phyloP scores from a whole-genome alignment of 2,797 vertebrate species.

The Telmatherina bonti region DNA sequence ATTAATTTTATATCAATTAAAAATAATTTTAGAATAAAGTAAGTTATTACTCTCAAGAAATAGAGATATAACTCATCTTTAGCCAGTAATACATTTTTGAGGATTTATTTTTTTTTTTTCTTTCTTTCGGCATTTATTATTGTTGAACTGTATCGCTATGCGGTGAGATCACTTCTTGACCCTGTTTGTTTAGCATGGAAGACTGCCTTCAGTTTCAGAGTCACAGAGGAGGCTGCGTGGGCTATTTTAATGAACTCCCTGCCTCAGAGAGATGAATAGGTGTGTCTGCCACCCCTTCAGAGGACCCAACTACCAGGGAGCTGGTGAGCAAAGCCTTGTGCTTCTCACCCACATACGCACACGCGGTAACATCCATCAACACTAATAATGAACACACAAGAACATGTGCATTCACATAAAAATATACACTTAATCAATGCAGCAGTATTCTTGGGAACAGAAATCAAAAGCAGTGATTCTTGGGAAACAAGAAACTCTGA shows the following conservation, averaged over 20 bases:
- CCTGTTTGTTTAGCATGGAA: conserved; percentile 58
- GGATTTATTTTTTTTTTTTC: neutral
- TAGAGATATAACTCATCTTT: neutral
- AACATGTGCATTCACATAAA: conserved; percentile 12
- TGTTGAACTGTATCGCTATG: conserved; percentile 31
- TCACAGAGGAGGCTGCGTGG: conserved; percentile 65
- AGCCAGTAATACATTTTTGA: neutral
- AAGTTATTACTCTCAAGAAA: no score
- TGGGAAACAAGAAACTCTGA: conserved; percentile 23
- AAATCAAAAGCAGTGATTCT: conserved; percentile 18
- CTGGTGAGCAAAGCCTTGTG: conserved; percentile 28
- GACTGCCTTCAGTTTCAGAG: conserved; percentile 53
- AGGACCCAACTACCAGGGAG: conserved; percentile 48
- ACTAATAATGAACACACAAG: conserved; percentile 22
- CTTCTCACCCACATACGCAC: conserved; percentile 27
- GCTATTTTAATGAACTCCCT: conserved; percentile 80
- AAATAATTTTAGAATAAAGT: no score
- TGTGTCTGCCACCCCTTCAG: conserved; percentile 70
- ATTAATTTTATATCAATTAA: no score
- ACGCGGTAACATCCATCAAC: conserved; percentile 4
- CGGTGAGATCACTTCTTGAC: conserved; percentile 47
- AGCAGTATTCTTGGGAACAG: neutral
- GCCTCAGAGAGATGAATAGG: conserved; percentile 76
- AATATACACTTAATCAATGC: conserved; percentile 16
- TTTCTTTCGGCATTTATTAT: neutral